phyloP scores from a whole-genome alignment of 2,888 invertebrate species.

The Pyrrhosoma nymphula region DNA sequence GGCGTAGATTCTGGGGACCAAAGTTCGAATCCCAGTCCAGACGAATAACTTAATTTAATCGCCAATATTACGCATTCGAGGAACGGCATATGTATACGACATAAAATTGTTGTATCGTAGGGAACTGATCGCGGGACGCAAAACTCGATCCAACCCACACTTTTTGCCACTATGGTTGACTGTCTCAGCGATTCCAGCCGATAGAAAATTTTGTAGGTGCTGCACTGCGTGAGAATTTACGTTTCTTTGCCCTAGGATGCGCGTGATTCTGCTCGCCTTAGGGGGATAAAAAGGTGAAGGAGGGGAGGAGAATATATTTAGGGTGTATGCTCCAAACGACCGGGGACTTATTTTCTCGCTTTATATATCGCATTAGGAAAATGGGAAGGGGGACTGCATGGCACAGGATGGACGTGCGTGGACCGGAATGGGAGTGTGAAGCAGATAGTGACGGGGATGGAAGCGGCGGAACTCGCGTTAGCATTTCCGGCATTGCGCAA shows the following conservation, averaged over 20 bases:
- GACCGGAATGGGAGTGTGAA: conserved; percentile 15
- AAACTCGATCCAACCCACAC: no score
- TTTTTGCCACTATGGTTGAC: no score
- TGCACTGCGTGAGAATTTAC: background rate
- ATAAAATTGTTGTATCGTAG: no score
- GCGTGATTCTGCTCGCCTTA: background rate
- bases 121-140: no score
- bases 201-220: no score
- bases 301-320: background rate
- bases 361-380: background rate
- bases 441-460: background rate
- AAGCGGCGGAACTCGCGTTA: conserved; percentile 9
- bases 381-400: background rate
- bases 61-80: no score
- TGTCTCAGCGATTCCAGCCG: no score
- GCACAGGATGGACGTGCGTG: background rate
- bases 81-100: no score
- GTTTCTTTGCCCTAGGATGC: background rate
- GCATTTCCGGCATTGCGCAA: conserved; percentile 32
- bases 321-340: background rate
- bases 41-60: no score
- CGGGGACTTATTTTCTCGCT: background rate
- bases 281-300: background rate
- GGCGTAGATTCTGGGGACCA: no score
- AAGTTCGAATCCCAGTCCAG: no score